A percentile compares a stretch with the other conserved stretches of the same genome.
phyloP scores from a whole-genome alignment of 2,797 vertebrate species.

The Rallus crepitans region DNA sequence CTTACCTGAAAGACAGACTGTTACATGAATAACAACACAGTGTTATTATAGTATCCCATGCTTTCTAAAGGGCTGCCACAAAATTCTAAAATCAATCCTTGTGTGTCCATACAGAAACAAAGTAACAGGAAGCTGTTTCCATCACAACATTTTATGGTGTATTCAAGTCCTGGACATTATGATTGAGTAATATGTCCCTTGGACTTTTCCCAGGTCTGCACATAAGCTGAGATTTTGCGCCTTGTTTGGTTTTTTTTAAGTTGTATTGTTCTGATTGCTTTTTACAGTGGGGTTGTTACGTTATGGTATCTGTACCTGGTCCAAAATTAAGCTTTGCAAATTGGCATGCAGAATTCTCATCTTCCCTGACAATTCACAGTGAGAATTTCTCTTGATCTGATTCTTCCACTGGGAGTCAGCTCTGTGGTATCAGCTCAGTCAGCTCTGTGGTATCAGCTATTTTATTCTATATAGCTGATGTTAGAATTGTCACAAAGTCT shows the following conservation, averaged over 20 bases:
- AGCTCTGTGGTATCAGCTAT: background rate
- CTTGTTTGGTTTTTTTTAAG: background rate
- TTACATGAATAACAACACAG: background rate
- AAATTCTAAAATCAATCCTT: background rate
- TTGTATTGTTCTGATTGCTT: background rate
- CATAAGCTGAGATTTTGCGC: background rate
- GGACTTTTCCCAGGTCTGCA: background rate
- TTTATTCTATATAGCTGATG: background rate
- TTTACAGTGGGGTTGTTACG: background rate
- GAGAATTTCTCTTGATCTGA: background rate
- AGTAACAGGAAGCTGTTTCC: background rate
- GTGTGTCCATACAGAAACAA: background rate
- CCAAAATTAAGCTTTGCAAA: background rate
- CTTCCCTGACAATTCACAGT: background rate
- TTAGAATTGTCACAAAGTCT: background rate
- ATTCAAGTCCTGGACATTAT: background rate
- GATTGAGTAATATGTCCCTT: background rate
- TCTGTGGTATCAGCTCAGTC: background rate
- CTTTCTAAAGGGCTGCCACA: background rate
- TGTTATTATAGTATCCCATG: background rate
- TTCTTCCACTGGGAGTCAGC: background rate
- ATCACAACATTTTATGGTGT: background rate
- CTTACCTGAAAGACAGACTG: background rate
- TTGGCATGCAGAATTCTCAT: background rate
- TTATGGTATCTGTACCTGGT: background rate